Base-by-base conservation (phyloP, 2,113 vertebrate genomes). In the Myiopsitta monachus region DNA sequence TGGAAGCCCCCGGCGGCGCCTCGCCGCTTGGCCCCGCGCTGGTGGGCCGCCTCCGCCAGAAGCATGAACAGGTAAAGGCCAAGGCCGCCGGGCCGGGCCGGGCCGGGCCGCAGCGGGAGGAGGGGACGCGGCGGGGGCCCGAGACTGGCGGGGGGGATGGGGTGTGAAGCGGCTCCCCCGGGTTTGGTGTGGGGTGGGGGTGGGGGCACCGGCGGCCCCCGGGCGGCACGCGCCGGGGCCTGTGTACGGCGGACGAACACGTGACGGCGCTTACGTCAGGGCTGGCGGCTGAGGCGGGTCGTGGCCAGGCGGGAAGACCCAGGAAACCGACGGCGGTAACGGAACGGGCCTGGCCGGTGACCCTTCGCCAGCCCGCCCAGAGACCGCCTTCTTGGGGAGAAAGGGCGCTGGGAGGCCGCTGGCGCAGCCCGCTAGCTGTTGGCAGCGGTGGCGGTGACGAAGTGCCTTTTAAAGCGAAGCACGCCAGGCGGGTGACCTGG, bases 41-140 rank as follows among this genome's bases (percentile, higher is more conserved):
- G 70, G 95, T 98, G 94, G 96, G 95, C 94, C 98, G 98, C 96
- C 98, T 99, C 90, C 98, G 98, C 83, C 97, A 98, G 96, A 98
- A 99, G 96, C 98, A 99, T 49, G 88, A 98, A 89, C 98, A 99
- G 99, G 99, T 99, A 99, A 99, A 90, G 89, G 84, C n/a, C 31
- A 28, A 5, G n/a, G n/a, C n/a, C n/a, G n/a, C n/a, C n/a, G n/a
- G n/a, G n/a, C n/a, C n/a, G n/a, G n/a, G n/a, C n/a, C n/a, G n/a
- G n/a, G n/a, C n/a, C n/a, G n/a, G n/a, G n/a, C n/a, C n/a, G n/a
- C n/a, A n/a, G n/a, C n/a, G n/a, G n/a, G n/a, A n/a, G n/a, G n/a
- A n/a, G n/a, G n/a, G n/a, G n/a, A n/a, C n/a, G n/a, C n/a, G n/a
- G n/a, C n/a, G n/a, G n/a, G n/a, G n/a, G n/a, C n/a, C n/a, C n/a